Evolutionary conservation across 2,888 invertebrate species (phyloP).

Genomic region (Sylvicola fuscatus): DNA sequence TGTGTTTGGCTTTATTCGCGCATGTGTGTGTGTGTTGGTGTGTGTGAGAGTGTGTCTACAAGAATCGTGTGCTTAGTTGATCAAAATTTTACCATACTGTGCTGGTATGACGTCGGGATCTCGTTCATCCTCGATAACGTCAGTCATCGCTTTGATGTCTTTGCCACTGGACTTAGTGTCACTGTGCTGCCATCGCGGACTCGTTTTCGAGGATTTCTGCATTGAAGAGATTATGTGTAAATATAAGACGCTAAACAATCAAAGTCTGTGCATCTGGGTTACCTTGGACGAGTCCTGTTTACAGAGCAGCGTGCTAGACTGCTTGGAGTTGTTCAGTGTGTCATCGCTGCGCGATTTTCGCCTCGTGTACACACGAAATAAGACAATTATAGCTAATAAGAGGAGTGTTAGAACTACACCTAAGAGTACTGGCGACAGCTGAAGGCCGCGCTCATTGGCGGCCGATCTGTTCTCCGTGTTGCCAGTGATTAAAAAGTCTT

Average conservation of each 20-base stretch:
- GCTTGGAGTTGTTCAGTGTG: conserved; percentile 5
- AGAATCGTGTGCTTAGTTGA: background rate
- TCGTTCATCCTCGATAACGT: conserved; percentile 19
- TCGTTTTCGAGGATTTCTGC: conserved; percentile 7
- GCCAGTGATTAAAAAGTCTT: conserved; percentile 32
- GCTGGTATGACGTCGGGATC: conserved; percentile 59
- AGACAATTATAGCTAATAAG: conserved; percentile 6
- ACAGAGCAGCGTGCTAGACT: conserved; percentile 4
- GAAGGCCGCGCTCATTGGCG: conserved; percentile 16
- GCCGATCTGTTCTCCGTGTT: conserved; percentile 1
- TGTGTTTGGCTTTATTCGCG: too few species aligned
- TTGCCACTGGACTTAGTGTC: conserved; percentile 22
- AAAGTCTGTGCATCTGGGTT: conserved; percentile 7
- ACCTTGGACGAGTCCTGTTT: conserved; percentile 5
- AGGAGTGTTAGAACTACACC: conserved; percentile 21
- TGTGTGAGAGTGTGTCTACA: too few species aligned
- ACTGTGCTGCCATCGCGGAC: conserved; percentile 27
- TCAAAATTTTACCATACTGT: conserved; percentile 36
- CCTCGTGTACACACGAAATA: conserved; percentile 7
- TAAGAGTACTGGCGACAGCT: conserved; percentile 24
- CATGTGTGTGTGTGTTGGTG: too few species aligned
- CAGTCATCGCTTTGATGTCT: conserved; percentile 5
- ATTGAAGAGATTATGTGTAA: background rate
- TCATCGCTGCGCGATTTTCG: conserved; percentile 3
- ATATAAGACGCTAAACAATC: background rate